Conservation (phyloP, 2,888 invertebrate species). For the Anthoptus insignis region DNA sequence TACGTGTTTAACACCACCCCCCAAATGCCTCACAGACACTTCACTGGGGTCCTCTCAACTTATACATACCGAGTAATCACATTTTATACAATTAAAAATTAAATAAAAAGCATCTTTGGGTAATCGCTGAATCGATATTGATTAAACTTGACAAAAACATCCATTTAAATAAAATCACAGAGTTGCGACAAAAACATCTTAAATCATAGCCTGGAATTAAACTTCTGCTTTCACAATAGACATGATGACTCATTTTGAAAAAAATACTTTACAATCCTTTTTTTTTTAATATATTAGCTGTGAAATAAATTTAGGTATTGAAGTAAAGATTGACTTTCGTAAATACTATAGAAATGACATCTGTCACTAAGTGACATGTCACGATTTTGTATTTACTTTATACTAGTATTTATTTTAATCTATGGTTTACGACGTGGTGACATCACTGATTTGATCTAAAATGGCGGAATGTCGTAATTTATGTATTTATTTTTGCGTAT, state of each 20-base stretch:
- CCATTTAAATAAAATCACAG: conserved; percentile 26
- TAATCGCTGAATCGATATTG: conserved; percentile 41
- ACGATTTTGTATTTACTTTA: no score
- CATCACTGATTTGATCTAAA: no score
- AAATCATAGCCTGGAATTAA: conserved; percentile 18
- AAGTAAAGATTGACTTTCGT: no score
- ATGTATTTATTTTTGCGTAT: no score
- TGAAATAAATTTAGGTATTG: background rate
- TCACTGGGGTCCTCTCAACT: conserved; percentile 44
- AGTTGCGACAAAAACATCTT: conserved; percentile 2
- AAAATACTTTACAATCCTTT: no score
- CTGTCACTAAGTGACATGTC: no score
- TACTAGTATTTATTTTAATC: no score
- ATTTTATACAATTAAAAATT: conserved; percentile 37
- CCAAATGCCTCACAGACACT: conserved; percentile 52
- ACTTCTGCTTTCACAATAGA: background rate
- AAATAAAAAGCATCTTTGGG: conserved; percentile 51
- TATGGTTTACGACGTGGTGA: no score
- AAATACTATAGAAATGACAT: no score
- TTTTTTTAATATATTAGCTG: no score
- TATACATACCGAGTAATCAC: conserved; percentile 51
- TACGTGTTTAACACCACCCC: conserved; percentile 59
- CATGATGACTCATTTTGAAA: no score
- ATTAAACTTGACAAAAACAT: background rate
- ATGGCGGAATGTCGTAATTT: no score